These are phyloP conservation scores for Rhingia rostrata DNA, from an alignment of 2,888 invertebrate genomes.

Conservation along the genomic window DNA sequence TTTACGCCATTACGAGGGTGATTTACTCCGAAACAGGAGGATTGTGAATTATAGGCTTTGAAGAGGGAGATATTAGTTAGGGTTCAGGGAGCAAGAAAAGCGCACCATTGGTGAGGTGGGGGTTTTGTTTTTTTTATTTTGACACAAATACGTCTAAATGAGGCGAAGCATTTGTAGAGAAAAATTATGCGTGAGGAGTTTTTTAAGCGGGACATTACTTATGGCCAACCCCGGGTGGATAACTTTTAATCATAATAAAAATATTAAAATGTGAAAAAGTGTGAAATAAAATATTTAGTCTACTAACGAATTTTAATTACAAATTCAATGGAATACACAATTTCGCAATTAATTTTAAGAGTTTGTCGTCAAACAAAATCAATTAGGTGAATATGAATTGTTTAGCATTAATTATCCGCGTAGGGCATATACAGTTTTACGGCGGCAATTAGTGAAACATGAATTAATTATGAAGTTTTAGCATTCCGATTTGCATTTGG, in stretches of 20 bases:
- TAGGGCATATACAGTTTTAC: constrained; percentile 15
- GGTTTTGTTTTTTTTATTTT: no score
- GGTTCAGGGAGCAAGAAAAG: no score
- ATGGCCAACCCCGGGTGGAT: background rate
- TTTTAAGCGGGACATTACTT: no score
- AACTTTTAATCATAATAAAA: background rate
- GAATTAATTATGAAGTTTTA: background rate
- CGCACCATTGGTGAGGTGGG: background rate
- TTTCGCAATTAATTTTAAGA: constrained; percentile 18
- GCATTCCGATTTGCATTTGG: background rate
- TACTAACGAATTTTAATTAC: constrained; percentile 35
- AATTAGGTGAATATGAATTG: constrained; percentile 41
- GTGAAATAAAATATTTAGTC: background rate
- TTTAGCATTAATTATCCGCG: constrained; percentile 27
- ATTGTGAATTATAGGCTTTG: background rate
- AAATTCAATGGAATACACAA: constrained; percentile 14
- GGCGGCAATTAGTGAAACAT: constrained; percentile 31
- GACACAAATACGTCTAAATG: no score
- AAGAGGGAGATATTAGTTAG: background rate
- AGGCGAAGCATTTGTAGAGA: no score
- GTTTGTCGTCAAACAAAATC: constrained; percentile 37
- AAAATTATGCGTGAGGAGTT: no score
- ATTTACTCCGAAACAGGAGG: background rate
- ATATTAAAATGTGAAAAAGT: background rate
- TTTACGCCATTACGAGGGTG: background rate